Base-by-base conservation (phyloP, 1,140 invertebrate genomes). In the Teleogryllus occipitalis region DNA sequence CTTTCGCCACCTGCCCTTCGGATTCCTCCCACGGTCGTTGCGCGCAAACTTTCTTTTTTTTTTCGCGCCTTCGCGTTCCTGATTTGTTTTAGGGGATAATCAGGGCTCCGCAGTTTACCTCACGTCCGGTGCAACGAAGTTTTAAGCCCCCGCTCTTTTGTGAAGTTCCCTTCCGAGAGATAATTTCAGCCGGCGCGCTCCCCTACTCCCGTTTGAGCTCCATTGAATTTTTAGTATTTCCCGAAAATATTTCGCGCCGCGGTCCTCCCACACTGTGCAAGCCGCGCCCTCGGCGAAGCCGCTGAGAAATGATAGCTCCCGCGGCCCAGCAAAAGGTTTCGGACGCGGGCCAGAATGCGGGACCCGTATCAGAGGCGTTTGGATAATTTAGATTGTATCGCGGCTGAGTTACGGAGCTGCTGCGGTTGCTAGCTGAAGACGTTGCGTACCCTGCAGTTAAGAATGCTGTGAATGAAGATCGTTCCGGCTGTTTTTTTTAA, bases 71-170 rank as follows among this genome's bases (percentile, higher is more conserved):
- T 10, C 10, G 18, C 54, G 18, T 18, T 18, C 54, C 54, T 65
- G 54, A 65, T 65, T 65, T 65, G 54, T 65, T 65, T 65, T 65
- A 65, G 54, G 54, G 54, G 54, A 65, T 65, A 65, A 65, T 65
- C 54, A 65, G 54, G 18, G 7, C 54, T 7, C 2, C 54, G 18
- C 54, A 1, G 54, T 65, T 65, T 65, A 18, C 54, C 54, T 65
- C 54, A 65, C 54, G 54, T 65, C 10, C 54, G 54, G 54, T 14
- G 54, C 54, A 18, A 65, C 54, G 54, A 18, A 18, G 54, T 65
- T 65, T 65, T 14, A 65, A 65, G 54, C 54, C 18, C 54, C 54
- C 18, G 10, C 54, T 65, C 54, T 18, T 65, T 65, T 65, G 54
- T 65, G 54, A 65, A 39, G 54, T 65, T 10, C 18, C 18, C 54